Evolutionary conservation across 2,888 invertebrate species (phyloP).

Genomic region (Deladenus siricidicola): DNA sequence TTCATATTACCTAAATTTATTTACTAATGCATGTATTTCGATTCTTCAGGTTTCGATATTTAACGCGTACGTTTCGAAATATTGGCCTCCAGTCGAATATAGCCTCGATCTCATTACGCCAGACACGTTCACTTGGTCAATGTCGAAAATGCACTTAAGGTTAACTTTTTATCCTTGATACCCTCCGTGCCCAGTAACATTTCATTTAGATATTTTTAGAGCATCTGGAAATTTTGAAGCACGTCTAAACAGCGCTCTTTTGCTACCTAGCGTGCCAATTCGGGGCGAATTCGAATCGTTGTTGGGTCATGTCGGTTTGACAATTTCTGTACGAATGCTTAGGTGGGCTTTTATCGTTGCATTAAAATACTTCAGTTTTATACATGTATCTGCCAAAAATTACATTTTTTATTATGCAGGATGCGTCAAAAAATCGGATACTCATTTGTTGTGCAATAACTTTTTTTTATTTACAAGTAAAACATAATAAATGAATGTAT

Average conservation of each 20-base stretch:
- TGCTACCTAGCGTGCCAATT: constrained; percentile 50
- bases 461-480: too few relatives aligned
- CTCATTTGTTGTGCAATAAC: too few relatives aligned
- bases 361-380: not conserved
- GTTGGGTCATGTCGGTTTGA: constrained; percentile 48
- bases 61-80: constrained; percentile 48
- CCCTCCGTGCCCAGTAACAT: not conserved
- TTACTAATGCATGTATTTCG: too few relatives aligned
- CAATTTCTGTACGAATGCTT: constrained; percentile 47
- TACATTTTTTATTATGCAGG: too few relatives aligned
- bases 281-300: constrained; percentile 49
- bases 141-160: constrained; percentile 53
- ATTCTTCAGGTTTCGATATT: constrained; percentile 43
- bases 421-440: too few relatives aligned
- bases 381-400: too few relatives aligned
- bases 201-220: constrained; percentile 26
- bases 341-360: constrained; percentile 31
- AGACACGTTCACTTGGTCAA: constrained; percentile 49
- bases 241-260: constrained; percentile 43
- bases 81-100: constrained; percentile 52
- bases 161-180: constrained; percentile 9
- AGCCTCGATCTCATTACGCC: constrained; percentile 46
- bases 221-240: constrained; percentile 52
- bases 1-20: too few relatives aligned
- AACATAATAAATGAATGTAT: too few relatives aligned